phyloP scores from a whole-genome alignment of 1,140 invertebrate species.

The Caenorhabditis remanei region DNA sequence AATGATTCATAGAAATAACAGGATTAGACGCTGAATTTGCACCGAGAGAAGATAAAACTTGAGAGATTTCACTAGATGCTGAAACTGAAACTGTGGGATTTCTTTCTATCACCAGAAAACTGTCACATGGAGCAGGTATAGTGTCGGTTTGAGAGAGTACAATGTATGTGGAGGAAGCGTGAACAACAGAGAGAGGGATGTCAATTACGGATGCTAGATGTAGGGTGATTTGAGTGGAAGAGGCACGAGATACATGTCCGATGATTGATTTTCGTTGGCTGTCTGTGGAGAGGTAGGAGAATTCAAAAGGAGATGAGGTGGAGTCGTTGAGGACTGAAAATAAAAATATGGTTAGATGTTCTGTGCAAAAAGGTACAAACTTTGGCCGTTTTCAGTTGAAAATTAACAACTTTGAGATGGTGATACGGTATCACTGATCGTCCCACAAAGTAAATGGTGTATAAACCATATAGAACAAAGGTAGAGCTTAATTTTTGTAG shows the following conservation, averaged over 20 bases:
- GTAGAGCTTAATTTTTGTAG: too few relatives aligned
- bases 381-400: too few relatives aligned
- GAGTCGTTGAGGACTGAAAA: constrained; percentile 49
- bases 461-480: too few relatives aligned
- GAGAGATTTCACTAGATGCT: not conserved
- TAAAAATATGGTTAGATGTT: not conserved
- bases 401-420: not conserved
- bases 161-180: not conserved
- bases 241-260: constrained; percentile 21
- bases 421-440: too few relatives aligned
- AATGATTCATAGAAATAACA: constrained; percentile 21
- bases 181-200: constrained; percentile 1
- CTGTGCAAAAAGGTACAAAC: too few relatives aligned
- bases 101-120: constrained; percentile 12
- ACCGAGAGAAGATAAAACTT: not conserved
- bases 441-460: too few relatives aligned
- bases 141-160: constrained; percentile 48
- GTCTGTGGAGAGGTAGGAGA: constrained; percentile 20
- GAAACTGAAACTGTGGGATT: not conserved
- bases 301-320: constrained; percentile 26
- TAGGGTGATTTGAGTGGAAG: not conserved
- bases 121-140: constrained; percentile 36
- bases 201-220: constrained; percentile 42
- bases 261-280: constrained; percentile 41
- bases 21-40: constrained; percentile 12